Conservation (phyloP, 1,140 invertebrate species). For the Acarapis woodi region DNA sequence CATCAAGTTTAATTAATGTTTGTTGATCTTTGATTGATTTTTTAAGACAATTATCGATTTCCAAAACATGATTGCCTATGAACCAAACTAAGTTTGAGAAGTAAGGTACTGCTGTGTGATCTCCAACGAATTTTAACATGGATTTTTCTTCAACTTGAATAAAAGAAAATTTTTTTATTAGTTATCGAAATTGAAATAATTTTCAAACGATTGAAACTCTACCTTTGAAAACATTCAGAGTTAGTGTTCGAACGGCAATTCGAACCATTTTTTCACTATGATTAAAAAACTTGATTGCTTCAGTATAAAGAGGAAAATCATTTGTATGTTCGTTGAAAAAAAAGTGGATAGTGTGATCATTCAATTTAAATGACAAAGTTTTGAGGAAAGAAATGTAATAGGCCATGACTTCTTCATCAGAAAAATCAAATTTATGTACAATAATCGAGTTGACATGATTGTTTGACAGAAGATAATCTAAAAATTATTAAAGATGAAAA, state of each 20-base stretch:
- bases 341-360: slow-evolving; percentile 93
- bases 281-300: slow-evolving; percentile 98
- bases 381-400: slow-evolving; percentile 99
- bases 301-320: slow-evolving; percentile 94
- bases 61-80: slow-evolving; percentile 88
- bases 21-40: slow-evolving; percentile 27
- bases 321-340: slow-evolving; percentile 99
- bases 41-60: slow-evolving; percentile 74
- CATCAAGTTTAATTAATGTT: slow-evolving; percentile 52
- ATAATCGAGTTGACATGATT: slow-evolving; percentile 99
- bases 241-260: slow-evolving; percentile 86
- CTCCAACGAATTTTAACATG: slow-evolving; percentile 81
- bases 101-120: slow-evolving; percentile 81
- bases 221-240: slow-evolving; percentile 69
- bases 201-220: slow-evolving; percentile 5
- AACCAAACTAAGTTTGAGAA: slow-evolving; percentile 98
- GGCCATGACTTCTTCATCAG: slow-evolving; percentile 97
- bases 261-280: slow-evolving; percentile 95
- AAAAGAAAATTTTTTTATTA: slow-evolving; percentile 8
- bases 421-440: slow-evolving; percentile 97
- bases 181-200: slow-evolving; percentile 1
- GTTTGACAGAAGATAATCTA: slow-evolving; percentile 95
- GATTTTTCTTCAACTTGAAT: slow-evolving; percentile 60
- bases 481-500: slow-evolving; percentile 18
- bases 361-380: slow-evolving; percentile 90